Evolutionary conservation across 2,888 invertebrate species (phyloP), one percentile per base, ranked within the genome.

Genomic region (Priocnemis perturbator): DNA sequence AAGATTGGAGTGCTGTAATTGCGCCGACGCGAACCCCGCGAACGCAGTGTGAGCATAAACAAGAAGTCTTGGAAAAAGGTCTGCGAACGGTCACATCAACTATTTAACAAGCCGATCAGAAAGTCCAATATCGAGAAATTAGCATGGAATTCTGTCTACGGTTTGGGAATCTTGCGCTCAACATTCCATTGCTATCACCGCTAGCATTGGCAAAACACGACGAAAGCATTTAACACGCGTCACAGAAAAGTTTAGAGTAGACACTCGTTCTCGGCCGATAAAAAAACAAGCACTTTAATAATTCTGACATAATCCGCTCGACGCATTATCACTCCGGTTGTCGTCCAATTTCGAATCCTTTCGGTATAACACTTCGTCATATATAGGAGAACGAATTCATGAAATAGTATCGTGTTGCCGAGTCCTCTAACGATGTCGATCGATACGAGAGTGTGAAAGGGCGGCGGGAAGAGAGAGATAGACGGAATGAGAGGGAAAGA

Each of bases 361-460:
- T 21, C 53, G 55, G n/a, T 50, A 26, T 60, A 61, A 64, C 67
- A 47, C 67, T 78, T 57, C 50, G 61, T 64, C 59, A 73, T 52
- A 17, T 69, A 60, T 58, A 23, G 53, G 45, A 45, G 45, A 65
- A 61, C 64, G 53, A 77, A 77, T 77, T 74, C 67, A 60, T 50
- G 67, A 62, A 69, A 45, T 56, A 21, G 63, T 63, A 61, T 63
- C 61, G 50, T 14, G 50, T 50, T 50, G 19, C 50, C 14, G 50
- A 50, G 50, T 50, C 19, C 50, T 50, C 50, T 50, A 37, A 37
- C 50, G 50, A 50, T 9, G 50, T 4, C 17, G 50, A 50, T 78
- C 78, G 78, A 78, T 78, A 60, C 56, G 44, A 55, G 55, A n/a
- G 55, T 26, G 55, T 3, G n/a, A 55, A 59, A 56, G 60, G 47